Percentiles rank a stretch among this genome's conserved stretches.
phyloP scores from a whole-genome alignment of 2,113 vertebrate genomes.

The Poeciliopsis retropinna region DNA sequence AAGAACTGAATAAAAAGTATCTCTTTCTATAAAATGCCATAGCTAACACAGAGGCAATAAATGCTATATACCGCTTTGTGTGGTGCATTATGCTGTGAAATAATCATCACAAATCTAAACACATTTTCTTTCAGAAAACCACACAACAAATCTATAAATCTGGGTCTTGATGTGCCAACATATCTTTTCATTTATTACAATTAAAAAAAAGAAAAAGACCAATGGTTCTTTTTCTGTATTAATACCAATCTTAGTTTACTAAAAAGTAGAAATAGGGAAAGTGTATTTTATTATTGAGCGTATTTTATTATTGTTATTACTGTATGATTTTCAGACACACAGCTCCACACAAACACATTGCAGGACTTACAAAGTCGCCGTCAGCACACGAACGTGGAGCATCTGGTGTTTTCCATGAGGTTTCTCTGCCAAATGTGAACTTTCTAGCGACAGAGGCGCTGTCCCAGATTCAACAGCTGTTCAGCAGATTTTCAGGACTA shows the following conservation, averaged over 20 bases:
- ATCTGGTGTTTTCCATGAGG: constrained; percentile 35
- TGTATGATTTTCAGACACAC: background rate
- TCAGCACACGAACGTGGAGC: constrained; percentile 15
- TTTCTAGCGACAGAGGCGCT: background rate
- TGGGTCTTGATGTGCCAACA: too few relatives aligned
- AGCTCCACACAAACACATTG: background rate
- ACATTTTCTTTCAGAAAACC: too few relatives aligned
- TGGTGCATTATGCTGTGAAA: too few relatives aligned
- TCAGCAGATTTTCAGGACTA: constrained; percentile 10
- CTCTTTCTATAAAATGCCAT: too few relatives aligned
- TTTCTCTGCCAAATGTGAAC: constrained; percentile 4
- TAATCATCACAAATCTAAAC: too few relatives aligned
- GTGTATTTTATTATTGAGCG: background rate
- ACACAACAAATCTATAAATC: too few relatives aligned
- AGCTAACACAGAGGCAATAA: too few relatives aligned
- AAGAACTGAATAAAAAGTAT: too few relatives aligned
- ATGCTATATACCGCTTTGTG: too few relatives aligned
- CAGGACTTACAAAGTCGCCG: constrained; percentile 2
- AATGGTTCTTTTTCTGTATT: background rate
- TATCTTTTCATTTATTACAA: too few relatives aligned
- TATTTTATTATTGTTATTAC: background rate
- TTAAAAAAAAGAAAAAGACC: too few relatives aligned
- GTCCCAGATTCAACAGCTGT: constrained; percentile 17
- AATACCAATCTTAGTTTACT: background rate
- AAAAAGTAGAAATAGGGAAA: background rate